Base-by-base conservation (phyloP, 2,797 vertebrate genomes). In the Gymnoscopelus braueri region DNA sequence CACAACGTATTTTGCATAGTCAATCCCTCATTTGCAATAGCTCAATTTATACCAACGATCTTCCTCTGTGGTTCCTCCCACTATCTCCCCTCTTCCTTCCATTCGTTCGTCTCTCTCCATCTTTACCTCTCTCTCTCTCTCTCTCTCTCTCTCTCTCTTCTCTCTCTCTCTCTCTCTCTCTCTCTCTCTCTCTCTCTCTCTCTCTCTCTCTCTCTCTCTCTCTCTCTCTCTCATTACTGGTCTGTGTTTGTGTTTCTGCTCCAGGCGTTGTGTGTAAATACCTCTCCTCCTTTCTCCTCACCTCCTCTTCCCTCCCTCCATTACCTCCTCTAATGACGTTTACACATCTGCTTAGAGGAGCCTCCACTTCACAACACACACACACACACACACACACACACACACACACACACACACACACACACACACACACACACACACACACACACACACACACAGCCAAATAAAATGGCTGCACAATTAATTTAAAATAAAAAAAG, bases 191-290 rank as follows among this genome's bases (percentile, higher is more conserved):
- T 26, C 35, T n/a, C 13, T 7, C 66, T 60, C 11, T 5, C 12
- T 51, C 11, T 35, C n/a, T 66, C 50, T 60, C 10, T 32, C 55
- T 60, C 19, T 66, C 50, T 60, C 44, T 39, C 8, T 56, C 24
- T 60, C 53, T 26, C 6, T 44, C 15, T 59, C 71, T 82, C 75
- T 83, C 81, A 84, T 88, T 84, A 69, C 73, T 74, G 66, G 10
- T 63, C 65, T 75, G 75, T 91, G 86, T 94, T 94, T 93, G 91
- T 82, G 77, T 92, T 93, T 91, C 92, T 93, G 90, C 91, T 94
- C 84, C 76, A 86, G 87, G 89, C 88, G 32, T 73, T 88, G 82
- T 69, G 82, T 69, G 90, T 88, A 94, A 94, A 94, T 84, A 92
- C 87, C 84, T 89, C 85, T 83, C 72, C 83, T 81, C 54, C 80